These are phyloP conservation scores for Microtus oregoni DNA, from an alignment of 2,113 vertebrate genomes.

Conservation along the genomic window DNA sequence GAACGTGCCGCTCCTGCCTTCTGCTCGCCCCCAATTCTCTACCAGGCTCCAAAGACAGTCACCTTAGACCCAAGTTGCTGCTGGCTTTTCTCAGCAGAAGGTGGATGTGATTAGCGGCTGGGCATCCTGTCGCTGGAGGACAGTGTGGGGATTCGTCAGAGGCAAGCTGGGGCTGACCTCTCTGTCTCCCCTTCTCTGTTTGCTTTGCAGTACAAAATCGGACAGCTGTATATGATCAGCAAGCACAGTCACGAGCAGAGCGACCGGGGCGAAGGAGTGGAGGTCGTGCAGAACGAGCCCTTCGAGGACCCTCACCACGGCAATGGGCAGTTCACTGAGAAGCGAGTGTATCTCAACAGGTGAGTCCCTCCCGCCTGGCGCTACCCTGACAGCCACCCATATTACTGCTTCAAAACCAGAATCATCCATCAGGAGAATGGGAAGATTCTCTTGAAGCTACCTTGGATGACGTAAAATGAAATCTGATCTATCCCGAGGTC, in stretches of 20 bases:
- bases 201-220: constrained; percentile 90
- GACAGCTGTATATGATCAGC: constrained; percentile 97
- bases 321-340: constrained; percentile 97
- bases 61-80: neutral
- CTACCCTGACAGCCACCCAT: neutral
- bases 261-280: constrained; percentile 96
- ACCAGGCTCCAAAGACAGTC: neutral
- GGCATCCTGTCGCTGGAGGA: accelerated
- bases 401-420: neutral
- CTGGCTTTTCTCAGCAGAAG: neutral
- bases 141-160: too few relatives aligned
- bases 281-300: constrained; percentile 96
- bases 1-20: neutral
- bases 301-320: constrained; percentile 95
- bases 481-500: neutral
- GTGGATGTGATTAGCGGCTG: neutral
- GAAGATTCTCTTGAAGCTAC: neutral
- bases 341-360: constrained; percentile 99
- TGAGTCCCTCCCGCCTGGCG: constrained; percentile 66
- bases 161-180: neutral
- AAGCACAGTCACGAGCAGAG: constrained; percentile 98
- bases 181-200: constrained; percentile 46
- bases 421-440: too few relatives aligned
- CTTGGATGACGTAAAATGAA: neutral
- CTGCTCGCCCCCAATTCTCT: neutral